Conservation (phyloP, 2,113 vertebrate genomes). For the Oryzias woworae region DNA sequence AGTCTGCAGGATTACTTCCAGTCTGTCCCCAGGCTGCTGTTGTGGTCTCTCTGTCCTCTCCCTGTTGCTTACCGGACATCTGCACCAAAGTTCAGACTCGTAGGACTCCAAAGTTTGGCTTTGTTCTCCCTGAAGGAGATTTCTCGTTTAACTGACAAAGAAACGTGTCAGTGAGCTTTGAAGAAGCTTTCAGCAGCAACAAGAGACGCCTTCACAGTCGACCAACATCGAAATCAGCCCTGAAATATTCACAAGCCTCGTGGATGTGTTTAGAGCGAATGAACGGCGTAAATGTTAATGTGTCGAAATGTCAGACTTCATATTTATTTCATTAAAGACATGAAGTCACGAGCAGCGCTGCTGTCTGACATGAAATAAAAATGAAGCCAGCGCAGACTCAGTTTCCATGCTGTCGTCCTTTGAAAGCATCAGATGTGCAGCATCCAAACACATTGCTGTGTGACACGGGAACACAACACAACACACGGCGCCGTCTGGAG, state of each 20-base stretch:
- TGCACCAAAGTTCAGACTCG: no score
- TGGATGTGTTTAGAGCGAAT: slow-evolving; percentile 18
- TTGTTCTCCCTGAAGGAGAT: neutral
- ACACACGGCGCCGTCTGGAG: neutral
- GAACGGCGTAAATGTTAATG: slow-evolving; percentile 21
- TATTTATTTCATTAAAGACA: slow-evolving; percentile 45
- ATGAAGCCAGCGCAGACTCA: slow-evolving; percentile 12
- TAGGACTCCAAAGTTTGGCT: neutral
- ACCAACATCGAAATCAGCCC: neutral
- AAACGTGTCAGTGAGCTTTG: slow-evolving; percentile 64
- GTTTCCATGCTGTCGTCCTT: slow-evolving; percentile 1
- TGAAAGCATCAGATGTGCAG: neutral
- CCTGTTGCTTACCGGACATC: no score
- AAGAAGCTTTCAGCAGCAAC: slow-evolving; percentile 28
- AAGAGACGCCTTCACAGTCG: slow-evolving; percentile 8
- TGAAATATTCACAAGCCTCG: slow-evolving; percentile 21
- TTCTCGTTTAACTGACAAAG: neutral
- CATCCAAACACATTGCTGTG: neutral
- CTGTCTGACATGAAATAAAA: slow-evolving; percentile 27
- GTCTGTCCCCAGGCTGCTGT: no score
- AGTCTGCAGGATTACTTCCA: no score
- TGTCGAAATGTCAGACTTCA: slow-evolving; percentile 30
- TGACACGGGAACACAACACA: neutral
- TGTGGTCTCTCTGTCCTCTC: no score
- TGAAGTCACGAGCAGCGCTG: slow-evolving; percentile 6